phyloP scores from a whole-genome alignment of 2,797 vertebrate genomes.

The Notoglanidium macrostoma region DNA sequence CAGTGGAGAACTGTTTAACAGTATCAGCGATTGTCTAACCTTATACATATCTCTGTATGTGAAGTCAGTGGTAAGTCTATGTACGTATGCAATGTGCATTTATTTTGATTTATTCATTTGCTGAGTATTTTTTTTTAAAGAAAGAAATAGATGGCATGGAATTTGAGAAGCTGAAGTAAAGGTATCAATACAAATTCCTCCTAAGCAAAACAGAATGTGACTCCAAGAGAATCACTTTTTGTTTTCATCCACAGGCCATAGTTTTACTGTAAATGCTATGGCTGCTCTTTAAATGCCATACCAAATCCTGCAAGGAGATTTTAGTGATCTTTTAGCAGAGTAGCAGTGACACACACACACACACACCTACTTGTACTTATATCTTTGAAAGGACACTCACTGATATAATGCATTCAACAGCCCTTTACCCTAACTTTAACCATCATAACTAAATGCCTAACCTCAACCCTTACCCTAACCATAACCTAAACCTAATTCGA shows the following conservation, averaged over 20 bases:
- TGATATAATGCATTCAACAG: too few relatives aligned
- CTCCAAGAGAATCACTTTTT: conserved; percentile 20
- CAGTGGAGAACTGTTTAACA: neutral
- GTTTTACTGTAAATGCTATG: conserved; percentile 33
- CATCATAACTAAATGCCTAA: too few relatives aligned
- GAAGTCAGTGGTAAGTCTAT: neutral
- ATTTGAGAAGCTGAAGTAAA: conserved; percentile 9
- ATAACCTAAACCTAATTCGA: too few relatives aligned
- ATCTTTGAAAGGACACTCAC: too few relatives aligned
- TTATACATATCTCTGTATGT: neutral
- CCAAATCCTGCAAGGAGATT: conserved; percentile 35
- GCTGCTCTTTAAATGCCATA: conserved; percentile 29
- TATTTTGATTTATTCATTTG: neutral
- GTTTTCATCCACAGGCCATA: conserved; percentile 34
- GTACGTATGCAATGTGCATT: neutral
- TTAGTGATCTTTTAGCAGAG: conserved; percentile 13
- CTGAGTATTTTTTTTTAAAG: neutral
- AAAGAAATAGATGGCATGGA: neutral
- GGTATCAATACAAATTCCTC: conserved; percentile 32
- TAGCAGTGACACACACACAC: neutral
- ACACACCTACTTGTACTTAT: too few relatives aligned
- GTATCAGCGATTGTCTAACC: neutral
- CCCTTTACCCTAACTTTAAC: too few relatives aligned
- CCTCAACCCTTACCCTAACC: too few relatives aligned
- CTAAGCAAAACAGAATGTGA: conserved; percentile 1